Evolutionary conservation across 2,113 vertebrate genomes (phyloP), one percentile per base, ranked within the genome.

Genomic region (Lota lota): DNA sequence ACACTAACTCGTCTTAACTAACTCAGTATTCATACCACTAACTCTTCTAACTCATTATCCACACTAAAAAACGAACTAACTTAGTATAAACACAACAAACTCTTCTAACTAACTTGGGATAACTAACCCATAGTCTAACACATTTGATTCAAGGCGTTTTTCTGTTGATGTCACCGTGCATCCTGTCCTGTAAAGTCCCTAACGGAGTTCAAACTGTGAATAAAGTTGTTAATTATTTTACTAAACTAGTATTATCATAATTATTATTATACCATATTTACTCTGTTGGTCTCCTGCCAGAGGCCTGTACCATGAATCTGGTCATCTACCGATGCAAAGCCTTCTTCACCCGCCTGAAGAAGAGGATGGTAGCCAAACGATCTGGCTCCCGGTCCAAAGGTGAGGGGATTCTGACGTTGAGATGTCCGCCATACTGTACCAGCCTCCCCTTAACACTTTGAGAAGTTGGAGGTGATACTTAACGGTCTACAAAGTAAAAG

Each of bases 251-350:
- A 33, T 6, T 6, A 33, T 6, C 28, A 33, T 33, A 33, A 66
- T 1, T 1, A 1, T 7, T n/a, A 10, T n/a, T 69, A 0, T 28
- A 10, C 22, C 20, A 14, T 61, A 5, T 21, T 59, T 3, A 60
- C 5, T 12, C 21, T 70, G 10, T 54, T 77, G n/a, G 60, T 54
- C 51, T 12, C 63, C 14, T 72, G 64, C 8, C 64, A 91, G 90
- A 90, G 17, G 85, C 89, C 63, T 68, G 77, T 70, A 79, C 77
- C 36, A 73, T 90, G 70, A 89, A 88, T 59, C 81, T 91, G 72
- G 33, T 89, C 33, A 77, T 92, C 74, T 90, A 87, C 65, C 91
- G 88, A 71, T 91, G 90, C 82, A 90, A 85, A 80, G 89, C 84
- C 28, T 90, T 90, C 76, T 65, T 91, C 19, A 88, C 84, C 53